Evolutionary conservation across 2,797 vertebrate species (phyloP).

Genomic region (Malurus splendens): DNA sequence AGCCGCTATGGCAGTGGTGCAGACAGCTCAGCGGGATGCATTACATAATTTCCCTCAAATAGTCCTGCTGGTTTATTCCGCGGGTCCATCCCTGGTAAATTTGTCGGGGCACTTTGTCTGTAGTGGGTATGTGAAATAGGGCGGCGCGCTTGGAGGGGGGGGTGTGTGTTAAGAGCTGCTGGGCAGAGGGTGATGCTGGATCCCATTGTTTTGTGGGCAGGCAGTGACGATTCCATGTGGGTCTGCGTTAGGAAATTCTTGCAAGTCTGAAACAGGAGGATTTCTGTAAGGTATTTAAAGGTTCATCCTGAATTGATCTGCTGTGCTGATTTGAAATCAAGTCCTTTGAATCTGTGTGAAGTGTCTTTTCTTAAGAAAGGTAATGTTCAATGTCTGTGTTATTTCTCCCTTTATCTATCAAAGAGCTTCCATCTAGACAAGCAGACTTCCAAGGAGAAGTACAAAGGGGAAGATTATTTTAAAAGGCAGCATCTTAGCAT

Average conservation of each 20-base stretch:
- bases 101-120: neutral
- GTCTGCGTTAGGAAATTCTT: neutral
- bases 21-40: neutral
- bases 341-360: neutral
- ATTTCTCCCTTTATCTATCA: neutral
- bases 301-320: neutral
- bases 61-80: accelerated
- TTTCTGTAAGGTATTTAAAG: neutral
- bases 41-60: neutral
- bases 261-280: neutral
- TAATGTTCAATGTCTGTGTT: neutral
- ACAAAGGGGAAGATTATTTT: neutral
- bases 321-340: neutral
- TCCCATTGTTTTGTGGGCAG: neutral
- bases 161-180: accelerated
- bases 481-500: neutral
- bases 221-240: neutral
- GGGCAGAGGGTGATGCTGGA: neutral
- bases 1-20: neutral
- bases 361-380: neutral
- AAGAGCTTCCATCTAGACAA: neutral
- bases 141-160: neutral
- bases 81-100: accelerated
- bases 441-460: neutral
- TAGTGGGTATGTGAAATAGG: accelerated